Base-by-base conservation (phyloP, 2,797 vertebrate genomes). In the Synanceia verrucosa region DNA sequence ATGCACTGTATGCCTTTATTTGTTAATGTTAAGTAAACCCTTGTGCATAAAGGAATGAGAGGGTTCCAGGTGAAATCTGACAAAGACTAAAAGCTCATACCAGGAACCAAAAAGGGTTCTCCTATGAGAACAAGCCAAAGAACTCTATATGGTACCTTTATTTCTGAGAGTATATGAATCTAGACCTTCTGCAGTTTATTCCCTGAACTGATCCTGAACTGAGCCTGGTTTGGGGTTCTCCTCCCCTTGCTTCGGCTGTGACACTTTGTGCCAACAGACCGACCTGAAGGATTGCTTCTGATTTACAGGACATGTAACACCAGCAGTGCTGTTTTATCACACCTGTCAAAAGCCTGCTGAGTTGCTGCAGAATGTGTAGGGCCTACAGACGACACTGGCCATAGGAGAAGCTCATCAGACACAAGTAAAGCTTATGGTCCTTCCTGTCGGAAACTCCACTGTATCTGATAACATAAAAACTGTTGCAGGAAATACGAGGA, bases 291-390 rank as follows among this genome's bases (percentile, higher is more conserved):
- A 43, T 14, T 47, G 43, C 8, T 47, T 43, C 4, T 50, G 34
- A 50, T 57, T 50, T 36, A 26, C 5, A n/a, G n/a, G n/a, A n/a
- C n/a, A n/a, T 7, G 51, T 48, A 18, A 41, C 52, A 41, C 19
- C 24, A 43, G 34, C 46, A 36, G 18, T 50, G 52, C 1, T 6
- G 52, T 58, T 65, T 50, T 36, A 28, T 52, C 13, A 10, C 37
- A 46, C 55, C 29, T 65, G 46, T 59, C 47, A 43, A 29, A 52
- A 37, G 9, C 9, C 34, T 34, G 26, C 44, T 2, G 10, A 36
- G 29, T 2, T 73, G 46, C 55, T 47, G 59, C 10, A 52, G 63
- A 73, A 37, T 60, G 44, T 19, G 39, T 29, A 37, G 46, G 29
- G 43, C 39, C 39, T 29, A 53, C n/a, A 59, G 21, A 24, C 16